Conservation (phyloP, 2,113 vertebrate genomes). For the Salvelinus fontinalis region DNA sequence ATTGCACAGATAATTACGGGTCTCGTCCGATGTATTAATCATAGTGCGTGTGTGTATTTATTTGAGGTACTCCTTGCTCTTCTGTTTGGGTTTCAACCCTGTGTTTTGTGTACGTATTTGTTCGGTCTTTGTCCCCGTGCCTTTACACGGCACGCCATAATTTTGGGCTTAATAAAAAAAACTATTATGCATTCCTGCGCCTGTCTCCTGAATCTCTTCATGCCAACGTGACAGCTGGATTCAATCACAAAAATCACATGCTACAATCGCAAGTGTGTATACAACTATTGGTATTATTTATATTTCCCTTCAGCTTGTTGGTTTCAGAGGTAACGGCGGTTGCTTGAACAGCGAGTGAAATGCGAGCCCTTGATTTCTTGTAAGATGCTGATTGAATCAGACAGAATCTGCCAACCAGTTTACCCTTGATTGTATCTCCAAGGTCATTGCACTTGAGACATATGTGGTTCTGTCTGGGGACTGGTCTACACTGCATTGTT, state of each 20-base stretch:
- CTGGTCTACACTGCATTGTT: not conserved
- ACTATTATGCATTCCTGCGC: no score
- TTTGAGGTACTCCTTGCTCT: no score
- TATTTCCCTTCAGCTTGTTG: conserved; percentile 20
- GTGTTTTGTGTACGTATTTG: no score
- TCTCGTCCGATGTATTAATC: no score
- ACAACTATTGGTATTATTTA: conserved; percentile 1
- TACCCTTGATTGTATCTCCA: conserved; percentile 46
- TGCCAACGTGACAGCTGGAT: no score
- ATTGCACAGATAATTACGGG: no score
- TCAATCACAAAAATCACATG: not conserved
- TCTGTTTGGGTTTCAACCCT: no score
- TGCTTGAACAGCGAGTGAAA: conserved; percentile 23
- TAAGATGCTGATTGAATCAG: conserved; percentile 53
- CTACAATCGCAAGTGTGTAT: not conserved
- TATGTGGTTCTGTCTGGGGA: conserved; percentile 14
- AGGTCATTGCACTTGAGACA: conserved; percentile 52
- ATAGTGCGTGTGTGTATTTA: no score
- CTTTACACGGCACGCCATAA: no score
- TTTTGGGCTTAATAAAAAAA: no score
- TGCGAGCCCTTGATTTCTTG: conserved; percentile 33
- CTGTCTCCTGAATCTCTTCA: no score
- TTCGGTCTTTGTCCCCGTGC: no score
- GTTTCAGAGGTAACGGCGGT: conserved; percentile 17
- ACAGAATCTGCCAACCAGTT: conserved; percentile 52